These are phyloP conservation scores for Trichogramma dendrolimi DNA, from an alignment of 2,888 invertebrate genomes.

Conservation along the genomic window DNA sequence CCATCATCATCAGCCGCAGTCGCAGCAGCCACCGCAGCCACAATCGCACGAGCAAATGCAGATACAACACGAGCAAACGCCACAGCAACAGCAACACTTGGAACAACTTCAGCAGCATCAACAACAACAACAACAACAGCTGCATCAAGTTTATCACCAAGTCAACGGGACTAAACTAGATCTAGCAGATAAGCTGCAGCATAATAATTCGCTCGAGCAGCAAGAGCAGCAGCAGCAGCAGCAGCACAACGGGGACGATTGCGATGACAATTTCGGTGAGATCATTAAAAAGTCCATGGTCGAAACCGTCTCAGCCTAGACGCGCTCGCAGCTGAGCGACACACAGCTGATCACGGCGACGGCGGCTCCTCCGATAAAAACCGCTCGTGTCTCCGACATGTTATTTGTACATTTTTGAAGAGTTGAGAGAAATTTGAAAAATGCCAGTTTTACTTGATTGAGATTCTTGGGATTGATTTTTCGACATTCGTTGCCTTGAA, in stretches of 20 bases:
- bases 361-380: too few relatives aligned
- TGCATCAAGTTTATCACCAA: constrained; percentile 27
- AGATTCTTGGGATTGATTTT: too few relatives aligned
- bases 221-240: constrained; percentile 19
- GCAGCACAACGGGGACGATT: constrained; percentile 35
- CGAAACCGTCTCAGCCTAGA: constrained; percentile 79
- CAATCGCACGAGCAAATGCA: background rate
- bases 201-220: constrained; percentile 18
- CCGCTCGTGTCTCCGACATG: too few relatives aligned
- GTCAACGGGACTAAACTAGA: constrained; percentile 29
- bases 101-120: constrained; percentile 35
- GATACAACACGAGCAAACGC: constrained; percentile 20
- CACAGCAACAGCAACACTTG: constrained; percentile 35
- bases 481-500: too few relatives aligned
- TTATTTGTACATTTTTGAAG: too few relatives aligned
- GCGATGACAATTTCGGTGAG: constrained; percentile 80
- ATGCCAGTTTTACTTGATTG: too few relatives aligned
- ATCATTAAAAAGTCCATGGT: constrained; percentile 90
- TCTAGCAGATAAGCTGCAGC: too few relatives aligned
- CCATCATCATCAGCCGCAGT: constrained; percentile 29
- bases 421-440: too few relatives aligned
- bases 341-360: too few relatives aligned
- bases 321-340: background rate
- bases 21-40: constrained; percentile 31
- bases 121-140: constrained; percentile 33